Conservation (phyloP, 2,888 invertebrate genomes). For the Archips xylosteana region DNA sequence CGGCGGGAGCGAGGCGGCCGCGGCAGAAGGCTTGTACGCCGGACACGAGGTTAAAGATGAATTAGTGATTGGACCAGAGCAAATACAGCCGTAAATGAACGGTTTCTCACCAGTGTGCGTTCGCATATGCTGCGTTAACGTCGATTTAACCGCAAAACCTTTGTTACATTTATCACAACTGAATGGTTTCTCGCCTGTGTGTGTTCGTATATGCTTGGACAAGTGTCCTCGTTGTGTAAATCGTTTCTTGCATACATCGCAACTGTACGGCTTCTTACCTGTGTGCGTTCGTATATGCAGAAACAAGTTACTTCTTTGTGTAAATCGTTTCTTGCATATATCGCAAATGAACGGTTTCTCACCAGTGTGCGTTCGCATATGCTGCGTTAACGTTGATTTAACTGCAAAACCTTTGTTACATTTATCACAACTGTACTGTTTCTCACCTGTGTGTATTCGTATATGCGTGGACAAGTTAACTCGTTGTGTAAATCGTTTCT, state of each 20-base stretch:
- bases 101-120: background rate
- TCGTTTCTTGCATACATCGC: background rate
- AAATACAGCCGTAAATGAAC: too few species aligned
- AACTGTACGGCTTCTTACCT: background rate
- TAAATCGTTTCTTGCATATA: background rate
- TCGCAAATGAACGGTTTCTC: background rate
- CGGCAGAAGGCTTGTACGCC: too few species aligned
- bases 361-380: background rate
- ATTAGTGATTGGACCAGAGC: too few species aligned
- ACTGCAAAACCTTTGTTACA: background rate
- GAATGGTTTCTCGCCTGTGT: background rate
- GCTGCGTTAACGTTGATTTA: background rate
- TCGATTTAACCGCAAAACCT: background rate
- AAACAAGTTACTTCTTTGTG: background rate
- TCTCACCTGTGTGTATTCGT: too few species aligned
- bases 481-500: background rate
- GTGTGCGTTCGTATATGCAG: background rate
- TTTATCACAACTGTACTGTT: too few species aligned
- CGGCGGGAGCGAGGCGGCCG: too few species aligned
- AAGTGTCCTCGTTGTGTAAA: background rate
- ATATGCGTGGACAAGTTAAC: background rate
- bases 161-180: background rate
- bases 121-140: background rate
- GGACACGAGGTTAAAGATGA: too few species aligned
- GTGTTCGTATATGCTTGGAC: background rate